These are phyloP conservation scores for Siniperca obscura DNA, from an alignment of 2,797 vertebrate species.

Conservation along the genomic window DNA sequence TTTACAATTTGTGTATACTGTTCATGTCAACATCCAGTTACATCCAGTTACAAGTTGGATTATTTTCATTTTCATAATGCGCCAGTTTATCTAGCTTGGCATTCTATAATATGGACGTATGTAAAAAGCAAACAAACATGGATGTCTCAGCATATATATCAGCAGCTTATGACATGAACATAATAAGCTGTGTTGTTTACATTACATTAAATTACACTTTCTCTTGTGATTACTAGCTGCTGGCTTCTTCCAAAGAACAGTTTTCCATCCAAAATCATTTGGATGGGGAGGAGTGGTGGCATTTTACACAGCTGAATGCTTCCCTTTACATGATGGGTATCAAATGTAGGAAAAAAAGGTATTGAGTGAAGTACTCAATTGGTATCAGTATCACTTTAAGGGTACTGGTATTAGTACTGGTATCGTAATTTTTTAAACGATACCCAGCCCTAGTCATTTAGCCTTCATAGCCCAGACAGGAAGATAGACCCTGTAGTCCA, in stretches of 20 bases:
- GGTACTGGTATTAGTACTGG: too few species aligned
- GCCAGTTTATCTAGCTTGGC: background rate
- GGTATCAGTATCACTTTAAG: too few species aligned
- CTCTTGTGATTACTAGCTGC: background rate
- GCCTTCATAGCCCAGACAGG: constrained; percentile 41
- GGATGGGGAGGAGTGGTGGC: too few species aligned
- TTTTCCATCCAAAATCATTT: too few species aligned
- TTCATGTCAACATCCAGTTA: background rate
- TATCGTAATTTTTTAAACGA: too few species aligned
- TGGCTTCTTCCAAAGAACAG: too few species aligned
- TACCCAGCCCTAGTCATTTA: constrained; percentile 22
- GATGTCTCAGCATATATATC: background rate
- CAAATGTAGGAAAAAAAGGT: too few species aligned
- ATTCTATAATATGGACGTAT: background rate
- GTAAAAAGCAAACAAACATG: background rate
- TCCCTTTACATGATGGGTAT: too few species aligned
- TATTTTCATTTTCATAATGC: background rate
- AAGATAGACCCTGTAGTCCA: constrained; percentile 40
- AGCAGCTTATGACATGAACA: background rate
- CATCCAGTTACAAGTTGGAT: background rate
- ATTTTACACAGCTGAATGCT: too few species aligned
- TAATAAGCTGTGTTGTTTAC: background rate
- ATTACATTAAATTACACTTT: background rate
- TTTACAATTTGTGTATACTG: background rate
- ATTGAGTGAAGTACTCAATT: too few species aligned